Percentiles rank a stretch among this genome's conserved stretches.
Evolutionary conservation across 2,797 vertebrate genomes (phyloP).

Genomic region (Arctocebus calabarensis): DNA sequence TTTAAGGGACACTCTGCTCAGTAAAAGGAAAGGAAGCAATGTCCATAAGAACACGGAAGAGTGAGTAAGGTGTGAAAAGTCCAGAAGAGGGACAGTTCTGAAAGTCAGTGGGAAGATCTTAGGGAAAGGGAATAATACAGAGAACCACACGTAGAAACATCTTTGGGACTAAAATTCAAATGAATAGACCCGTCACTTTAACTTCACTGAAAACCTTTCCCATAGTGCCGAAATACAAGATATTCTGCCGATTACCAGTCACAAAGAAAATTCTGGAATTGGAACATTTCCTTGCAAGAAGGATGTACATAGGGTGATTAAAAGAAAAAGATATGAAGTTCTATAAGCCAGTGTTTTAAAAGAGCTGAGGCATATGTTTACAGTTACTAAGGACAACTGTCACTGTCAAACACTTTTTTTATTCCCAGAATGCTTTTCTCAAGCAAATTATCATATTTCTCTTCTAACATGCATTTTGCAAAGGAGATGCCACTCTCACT

Average conservation of each 20-base stretch:
- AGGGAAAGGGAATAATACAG: neutral
- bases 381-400: neutral
- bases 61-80: neutral
- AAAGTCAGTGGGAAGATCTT: neutral
- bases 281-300: neutral
- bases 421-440: neutral
- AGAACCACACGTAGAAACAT: neutral
- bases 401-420: neutral
- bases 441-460: neutral
- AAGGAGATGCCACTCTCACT: neutral
- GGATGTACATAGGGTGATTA: neutral
- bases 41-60: neutral
- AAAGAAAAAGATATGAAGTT: neutral
- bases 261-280: conserved; percentile 19
- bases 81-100: neutral
- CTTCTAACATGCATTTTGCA: neutral
- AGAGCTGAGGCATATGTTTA: neutral
- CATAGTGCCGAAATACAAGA: neutral
- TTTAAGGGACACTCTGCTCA: neutral
- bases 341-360: neutral
- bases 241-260: too few species aligned
- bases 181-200: neutral
- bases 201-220: neutral
- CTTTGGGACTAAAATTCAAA: neutral
- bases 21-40: neutral